Base-by-base conservation (phyloP, 1,140 invertebrate species). In the Bombus difficillimus region DNA sequence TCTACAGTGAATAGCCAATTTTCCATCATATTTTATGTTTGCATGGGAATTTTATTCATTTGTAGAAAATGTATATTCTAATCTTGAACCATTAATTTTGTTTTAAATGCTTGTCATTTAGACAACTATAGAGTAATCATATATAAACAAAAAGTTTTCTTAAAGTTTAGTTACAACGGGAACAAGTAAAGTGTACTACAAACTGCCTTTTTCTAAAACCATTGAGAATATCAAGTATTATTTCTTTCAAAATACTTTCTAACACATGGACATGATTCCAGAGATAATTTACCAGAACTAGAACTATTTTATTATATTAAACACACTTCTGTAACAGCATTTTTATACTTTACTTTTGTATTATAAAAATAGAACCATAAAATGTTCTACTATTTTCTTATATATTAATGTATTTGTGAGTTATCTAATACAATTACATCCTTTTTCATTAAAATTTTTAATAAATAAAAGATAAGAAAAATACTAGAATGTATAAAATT, bases 221-320 rank as follows among this genome's bases (percentile, higher is more conserved):
- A 77, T 64, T 64, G 28, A 22, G 25, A 28, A 78, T 41, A 78
- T 43, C 41, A 43, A n/a, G 2, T 32, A 43, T 32, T 41, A 78
- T 78, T 66, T 66, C 41, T 32, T 79, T 34, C 47, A 6, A 34
- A 79, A 47, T 47, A 81, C 25, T 34, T 80, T 69, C 47, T n/a
- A 3, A 34, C 1, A 71, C 3, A 80, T 28, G 8, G 2, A 3
- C 3, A 68, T 22, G 2, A 68, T 34, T 68, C 15, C 9, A 25
- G 18, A 34, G 41, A 71, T 15, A 41, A 34, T 37, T 15, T 59
- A n/a, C 25, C 3, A 62, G 4, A 28, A n/a, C 12, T 13, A n/a
- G 28, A 62, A 62, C 59, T 62, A 62, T 62, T 62, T 28, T 28
- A 59, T 9, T 62, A 28, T 62, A 62, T 62, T 62, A 62, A 62